Percentiles rank a stretch among this genome's conserved stretches.
phyloP scores from a whole-genome alignment of 2,113 vertebrate genomes.

The Furnarius figulus region DNA sequence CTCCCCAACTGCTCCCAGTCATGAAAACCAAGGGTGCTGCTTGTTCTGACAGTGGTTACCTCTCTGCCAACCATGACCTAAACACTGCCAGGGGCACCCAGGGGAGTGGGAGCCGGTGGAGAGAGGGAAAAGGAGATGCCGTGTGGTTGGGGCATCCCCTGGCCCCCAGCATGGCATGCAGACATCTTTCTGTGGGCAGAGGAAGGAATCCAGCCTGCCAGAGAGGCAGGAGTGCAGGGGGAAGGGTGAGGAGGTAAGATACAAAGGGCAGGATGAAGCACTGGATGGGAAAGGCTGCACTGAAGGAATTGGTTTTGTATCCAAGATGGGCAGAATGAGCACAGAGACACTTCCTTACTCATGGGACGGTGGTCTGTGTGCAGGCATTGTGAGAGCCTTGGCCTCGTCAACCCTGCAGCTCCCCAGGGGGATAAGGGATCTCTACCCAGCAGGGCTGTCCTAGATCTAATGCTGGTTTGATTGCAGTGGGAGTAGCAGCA shows the following conservation, averaged over 20 bases:
- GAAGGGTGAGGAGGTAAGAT: not conserved
- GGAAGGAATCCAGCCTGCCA: not conserved
- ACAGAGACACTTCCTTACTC: not conserved
- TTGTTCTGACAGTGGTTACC: not conserved
- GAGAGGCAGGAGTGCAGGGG: not conserved
- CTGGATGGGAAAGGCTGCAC: not conserved
- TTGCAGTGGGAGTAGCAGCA: not conserved
- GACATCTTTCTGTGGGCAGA: not conserved
- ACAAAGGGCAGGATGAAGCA: not conserved
- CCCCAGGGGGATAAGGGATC: no score
- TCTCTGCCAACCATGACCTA: not conserved
- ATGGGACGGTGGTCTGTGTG: not conserved
- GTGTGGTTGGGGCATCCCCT: not conserved
- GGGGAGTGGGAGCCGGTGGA: not conserved
- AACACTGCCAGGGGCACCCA: not conserved
- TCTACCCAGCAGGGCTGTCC: not conserved
- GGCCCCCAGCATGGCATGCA: accelerated
- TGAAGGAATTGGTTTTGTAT: not conserved
- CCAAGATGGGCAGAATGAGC: not conserved
- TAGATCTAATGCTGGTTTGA: not conserved
- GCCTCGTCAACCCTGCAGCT: accelerated
- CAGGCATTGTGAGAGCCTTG: not conserved
- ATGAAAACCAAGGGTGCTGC: not conserved
- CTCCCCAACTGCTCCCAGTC: not conserved
- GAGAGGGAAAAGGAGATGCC: not conserved